Conservation (phyloP, 1,140 invertebrate genomes). For the Achatina immaculata region DNA sequence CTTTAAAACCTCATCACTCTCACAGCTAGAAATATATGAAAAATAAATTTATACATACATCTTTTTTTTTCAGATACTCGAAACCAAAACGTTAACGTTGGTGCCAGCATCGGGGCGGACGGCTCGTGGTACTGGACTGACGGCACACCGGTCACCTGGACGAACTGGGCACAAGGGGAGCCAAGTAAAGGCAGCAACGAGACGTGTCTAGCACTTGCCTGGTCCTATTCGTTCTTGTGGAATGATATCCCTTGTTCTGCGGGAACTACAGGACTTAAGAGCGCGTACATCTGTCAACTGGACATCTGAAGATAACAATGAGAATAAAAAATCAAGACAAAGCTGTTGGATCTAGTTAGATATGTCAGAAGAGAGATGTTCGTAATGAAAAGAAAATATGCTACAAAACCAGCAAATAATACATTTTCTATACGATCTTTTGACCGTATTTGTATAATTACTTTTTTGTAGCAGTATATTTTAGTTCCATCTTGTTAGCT, state of each 20-base stretch:
- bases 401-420: too few relatives aligned
- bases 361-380: too few relatives aligned
- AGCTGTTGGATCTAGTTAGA: too few relatives aligned
- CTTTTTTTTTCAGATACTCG: neutral
- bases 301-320: neutral
- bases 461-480: too few relatives aligned
- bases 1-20: too few relatives aligned
- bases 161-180: slow-evolving; percentile 29
- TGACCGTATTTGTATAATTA: too few relatives aligned
- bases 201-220: slow-evolving; percentile 31
- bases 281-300: slow-evolving; percentile 10
- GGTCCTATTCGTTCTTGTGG: slow-evolving; percentile 31
- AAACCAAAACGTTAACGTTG: neutral
- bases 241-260: slow-evolving; percentile 17
- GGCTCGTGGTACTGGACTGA: neutral
- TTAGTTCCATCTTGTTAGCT: too few relatives aligned
- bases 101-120: neutral
- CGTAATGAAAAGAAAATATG: too few relatives aligned
- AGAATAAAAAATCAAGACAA: neutral
- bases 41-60: too few relatives aligned
- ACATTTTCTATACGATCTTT: too few relatives aligned
- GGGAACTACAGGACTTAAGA: neutral
- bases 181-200: slow-evolving; percentile 17
- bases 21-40: too few relatives aligned
- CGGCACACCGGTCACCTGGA: neutral